Evolutionary conservation across 2,888 invertebrate species (phyloP).

Genomic region (Ctena decussata): DNA sequence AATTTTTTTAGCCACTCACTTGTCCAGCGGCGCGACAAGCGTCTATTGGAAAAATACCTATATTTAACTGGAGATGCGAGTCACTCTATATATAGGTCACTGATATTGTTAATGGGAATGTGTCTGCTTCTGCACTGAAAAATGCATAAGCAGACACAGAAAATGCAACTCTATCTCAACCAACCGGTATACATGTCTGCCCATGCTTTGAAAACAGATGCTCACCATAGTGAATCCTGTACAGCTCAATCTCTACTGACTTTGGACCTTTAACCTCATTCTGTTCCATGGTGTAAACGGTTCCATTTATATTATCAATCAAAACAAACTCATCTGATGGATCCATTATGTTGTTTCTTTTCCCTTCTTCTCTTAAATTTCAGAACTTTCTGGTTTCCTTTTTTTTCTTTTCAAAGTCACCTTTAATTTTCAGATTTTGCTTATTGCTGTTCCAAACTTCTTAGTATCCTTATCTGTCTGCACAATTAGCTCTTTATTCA

Average conservation of each 20-base stretch:
- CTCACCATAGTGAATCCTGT: slow-evolving; percentile 29
- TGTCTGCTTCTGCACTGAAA: no score
- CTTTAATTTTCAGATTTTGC: not conserved
- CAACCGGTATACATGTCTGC: no score
- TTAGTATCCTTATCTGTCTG: slow-evolving; percentile 60
- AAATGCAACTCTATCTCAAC: no score
- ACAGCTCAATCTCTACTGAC: slow-evolving; percentile 47
- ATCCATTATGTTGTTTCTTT: slow-evolving; percentile 25
- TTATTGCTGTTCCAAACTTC: slow-evolving; percentile 1
- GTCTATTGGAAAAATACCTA: no score
- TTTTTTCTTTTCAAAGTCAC: not conserved
- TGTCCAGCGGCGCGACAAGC: no score
- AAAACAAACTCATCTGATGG: slow-evolving; percentile 63
- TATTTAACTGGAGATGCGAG: no score
- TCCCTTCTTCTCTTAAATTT: not conserved
- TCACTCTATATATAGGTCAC: no score
- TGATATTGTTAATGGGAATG: no score
- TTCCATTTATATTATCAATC: slow-evolving; percentile 54
- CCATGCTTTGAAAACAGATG: no score
- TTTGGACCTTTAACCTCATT: not conserved
- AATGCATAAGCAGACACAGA: no score
- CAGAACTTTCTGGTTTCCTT: not conserved
- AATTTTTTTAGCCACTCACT: no score
- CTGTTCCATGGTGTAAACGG: slow-evolving; percentile 58
- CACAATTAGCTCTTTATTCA: slow-evolving; percentile 49